Evolutionary conservation across 1,140 invertebrate genomes (phyloP).

Genomic region (Samia ricini): DNA sequence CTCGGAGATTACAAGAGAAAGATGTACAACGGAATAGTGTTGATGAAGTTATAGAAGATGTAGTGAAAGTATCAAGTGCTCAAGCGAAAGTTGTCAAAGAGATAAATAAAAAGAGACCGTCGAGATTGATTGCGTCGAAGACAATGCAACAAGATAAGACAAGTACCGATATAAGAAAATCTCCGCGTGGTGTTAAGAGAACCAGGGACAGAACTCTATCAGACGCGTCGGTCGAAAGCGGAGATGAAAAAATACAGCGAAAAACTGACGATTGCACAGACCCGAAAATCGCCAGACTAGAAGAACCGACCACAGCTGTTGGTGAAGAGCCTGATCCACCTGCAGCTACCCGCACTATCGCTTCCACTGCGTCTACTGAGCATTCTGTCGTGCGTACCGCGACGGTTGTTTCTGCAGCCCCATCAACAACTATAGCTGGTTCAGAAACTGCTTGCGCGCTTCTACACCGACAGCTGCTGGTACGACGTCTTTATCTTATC

Average conservation of each 20-base stretch:
- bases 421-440: not conserved
- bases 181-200: conserved; percentile 79
- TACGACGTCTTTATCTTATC: not conserved
- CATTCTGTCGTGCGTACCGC: not conserved
- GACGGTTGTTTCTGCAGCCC: not conserved
- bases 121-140: conserved; percentile 56
- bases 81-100: conserved; percentile 50
- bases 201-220: conserved; percentile 80
- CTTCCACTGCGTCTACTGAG: not conserved
- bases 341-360: not conserved
- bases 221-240: conserved; percentile 80
- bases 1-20: conserved; percentile 87
- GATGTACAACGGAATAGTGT: conserved; percentile 85
- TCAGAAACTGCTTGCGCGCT: not conserved
- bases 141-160: conserved; percentile 46
- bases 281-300: conserved; percentile 49
- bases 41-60: conserved; percentile 92
- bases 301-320: conserved; percentile 26
- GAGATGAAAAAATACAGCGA: conserved; percentile 75
- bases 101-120: conserved; percentile 52
- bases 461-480: conserved; percentile 11
- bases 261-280: conserved; percentile 46
- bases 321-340: conserved; percentile 28
- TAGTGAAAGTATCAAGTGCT: conserved; percentile 81
- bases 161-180: conserved; percentile 78